Conservation (phyloP, 2,797 vertebrate genomes). For the Caiman crocodilus region DNA sequence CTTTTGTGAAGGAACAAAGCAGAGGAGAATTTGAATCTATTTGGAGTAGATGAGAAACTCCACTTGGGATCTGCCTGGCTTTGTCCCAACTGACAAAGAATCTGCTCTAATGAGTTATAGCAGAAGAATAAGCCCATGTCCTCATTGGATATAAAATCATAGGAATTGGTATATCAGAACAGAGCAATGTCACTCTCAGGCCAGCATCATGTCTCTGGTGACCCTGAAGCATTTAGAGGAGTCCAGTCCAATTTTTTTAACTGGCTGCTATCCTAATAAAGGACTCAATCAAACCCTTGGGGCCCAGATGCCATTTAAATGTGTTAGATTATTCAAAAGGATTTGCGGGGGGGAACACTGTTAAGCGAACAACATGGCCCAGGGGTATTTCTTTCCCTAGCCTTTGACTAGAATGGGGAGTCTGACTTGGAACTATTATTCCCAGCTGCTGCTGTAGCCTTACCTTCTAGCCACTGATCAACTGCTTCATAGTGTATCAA, state of each 20-base stretch:
- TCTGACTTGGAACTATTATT: background rate
- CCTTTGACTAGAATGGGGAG: background rate
- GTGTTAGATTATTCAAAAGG: background rate
- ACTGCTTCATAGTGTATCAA: background rate
- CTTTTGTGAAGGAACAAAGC: constrained; percentile 65
- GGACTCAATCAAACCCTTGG: background rate
- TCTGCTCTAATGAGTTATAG: background rate
- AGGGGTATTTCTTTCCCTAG: background rate
- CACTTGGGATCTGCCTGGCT: background rate
- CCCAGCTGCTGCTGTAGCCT: background rate
- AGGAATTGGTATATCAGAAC: background rate
- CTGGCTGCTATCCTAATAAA: background rate
- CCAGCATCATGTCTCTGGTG: background rate
- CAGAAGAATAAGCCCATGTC: background rate
- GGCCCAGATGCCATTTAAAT: background rate
- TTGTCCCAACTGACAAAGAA: background rate
- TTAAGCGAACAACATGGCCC: background rate
- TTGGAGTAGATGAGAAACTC: constrained; percentile 4
- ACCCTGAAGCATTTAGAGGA: background rate
- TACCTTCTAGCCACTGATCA: background rate
- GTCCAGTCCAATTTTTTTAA: background rate
- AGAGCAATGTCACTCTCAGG: fast-evolving
- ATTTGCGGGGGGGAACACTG: background rate
- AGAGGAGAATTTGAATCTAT: constrained; percentile 42
- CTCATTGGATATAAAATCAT: background rate